These are phyloP conservation scores for Chirona hameri DNA, from an alignment of 2,888 invertebrate species.

Conservation along the genomic window DNA sequence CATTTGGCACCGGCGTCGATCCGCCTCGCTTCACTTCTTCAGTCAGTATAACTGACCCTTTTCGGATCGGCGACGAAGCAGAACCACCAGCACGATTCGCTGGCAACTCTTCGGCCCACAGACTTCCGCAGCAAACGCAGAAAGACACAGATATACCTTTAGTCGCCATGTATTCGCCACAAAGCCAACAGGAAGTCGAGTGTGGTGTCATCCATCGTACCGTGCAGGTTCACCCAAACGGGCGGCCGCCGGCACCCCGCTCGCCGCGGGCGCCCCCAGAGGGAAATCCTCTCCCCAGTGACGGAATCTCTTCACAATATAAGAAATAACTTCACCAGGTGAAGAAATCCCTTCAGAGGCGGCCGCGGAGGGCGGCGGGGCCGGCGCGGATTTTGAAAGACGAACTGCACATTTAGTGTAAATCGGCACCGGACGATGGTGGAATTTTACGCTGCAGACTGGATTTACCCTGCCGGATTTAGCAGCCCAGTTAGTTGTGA, in stretches of 20 bases:
- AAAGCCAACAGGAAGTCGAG: neutral
- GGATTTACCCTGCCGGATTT: neutral
- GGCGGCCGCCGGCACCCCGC: neutral
- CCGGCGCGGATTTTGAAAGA: conserved; percentile 10
- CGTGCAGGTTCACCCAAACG: conserved; percentile 13
- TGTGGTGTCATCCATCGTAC: neutral
- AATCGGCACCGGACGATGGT: conserved; percentile 1
- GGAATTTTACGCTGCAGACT: neutral
- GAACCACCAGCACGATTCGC: too few relatives aligned
- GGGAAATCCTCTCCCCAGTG: neutral
- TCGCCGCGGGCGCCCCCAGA: neutral
- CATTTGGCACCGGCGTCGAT: too few relatives aligned
- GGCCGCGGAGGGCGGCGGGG: neutral
- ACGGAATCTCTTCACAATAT: neutral
- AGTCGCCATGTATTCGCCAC: conserved; percentile 3
- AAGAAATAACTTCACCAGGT: too few relatives aligned
- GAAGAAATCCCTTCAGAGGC: neutral
- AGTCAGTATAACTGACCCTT: too few relatives aligned
- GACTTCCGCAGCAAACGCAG: too few relatives aligned
- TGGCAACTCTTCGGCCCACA: too few relatives aligned
- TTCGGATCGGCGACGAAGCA: too few relatives aligned
- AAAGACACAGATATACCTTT: neutral
- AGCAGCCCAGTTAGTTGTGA: neutral
- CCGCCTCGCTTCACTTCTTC: too few relatives aligned
- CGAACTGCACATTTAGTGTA: conserved; percentile 27